Base-by-base conservation (phyloP, 2,113 vertebrate genomes). In the Saccopteryx bilineata region DNA sequence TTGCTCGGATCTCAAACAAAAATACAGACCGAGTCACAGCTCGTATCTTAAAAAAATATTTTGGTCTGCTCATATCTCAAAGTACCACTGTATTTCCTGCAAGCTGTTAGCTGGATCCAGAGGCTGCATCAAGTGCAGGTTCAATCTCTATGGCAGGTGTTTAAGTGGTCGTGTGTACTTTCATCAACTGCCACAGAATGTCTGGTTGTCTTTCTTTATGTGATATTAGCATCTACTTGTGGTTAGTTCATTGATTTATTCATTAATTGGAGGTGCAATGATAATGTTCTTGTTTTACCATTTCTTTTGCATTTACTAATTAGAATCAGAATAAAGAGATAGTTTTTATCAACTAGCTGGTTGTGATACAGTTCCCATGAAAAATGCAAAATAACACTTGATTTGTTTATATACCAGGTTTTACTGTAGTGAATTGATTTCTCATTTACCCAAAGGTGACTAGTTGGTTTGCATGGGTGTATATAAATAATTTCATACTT, bases 371-470 rank as follows among this genome's bases (percentile, higher is more conserved):
- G 21, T 66, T 83, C 2, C 31, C n/a, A 63, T 19, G 31, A 26
- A 50, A 81, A 46, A 94, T 33, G 10, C 15, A 65, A 61, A 94
- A 94, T 48, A 87, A 87, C 79, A 11, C 14, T 82, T 96, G 21
- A 52, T 61, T 95, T 79, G 19, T 65, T 88, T 88, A 80, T 52
- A 15, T 56, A 24, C 17, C 48, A 82, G 50, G 56, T 63, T 63
- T 94, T 93, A 21, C n/a, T 80, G 11, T 9, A 63, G 74, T 76
- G 54, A 72, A 56, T 75, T 85, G 14, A 71, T 93, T 90, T 60
- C 12, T 15, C 76, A 61, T 26, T 93, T 7, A 14, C n/a, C 52
- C n/a, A 18, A 75, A 88, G 26, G 48, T 80, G 63, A 81, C 26
- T 58, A 69, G 61, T 39, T 50, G 60, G 54, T 48, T 63, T 54